Conservation (phyloP, 2,797 vertebrate species). For the Lateolabrax maculatus region DNA sequence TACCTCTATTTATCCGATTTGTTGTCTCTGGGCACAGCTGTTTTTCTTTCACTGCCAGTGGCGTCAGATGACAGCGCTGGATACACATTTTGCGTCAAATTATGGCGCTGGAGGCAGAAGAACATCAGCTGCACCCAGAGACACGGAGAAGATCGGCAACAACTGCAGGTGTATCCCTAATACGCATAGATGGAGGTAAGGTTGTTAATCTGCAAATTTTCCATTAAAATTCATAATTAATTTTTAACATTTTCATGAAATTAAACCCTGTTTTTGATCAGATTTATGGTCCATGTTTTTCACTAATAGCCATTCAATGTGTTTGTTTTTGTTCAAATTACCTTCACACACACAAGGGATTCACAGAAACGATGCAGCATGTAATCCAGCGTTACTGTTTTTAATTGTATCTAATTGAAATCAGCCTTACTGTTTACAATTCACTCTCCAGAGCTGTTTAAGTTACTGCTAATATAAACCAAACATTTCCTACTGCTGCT, state of each 20-base stretch:
- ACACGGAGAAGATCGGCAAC: too few species aligned
- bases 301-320: neutral
- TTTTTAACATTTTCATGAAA: neutral
- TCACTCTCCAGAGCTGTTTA: neutral
- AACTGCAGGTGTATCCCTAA: too few species aligned
- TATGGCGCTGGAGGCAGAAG: too few species aligned
- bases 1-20: too few species aligned
- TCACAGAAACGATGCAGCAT: neutral
- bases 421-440: neutral
- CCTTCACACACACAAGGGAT: neutral
- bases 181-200: too few species aligned
- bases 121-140: too few species aligned
- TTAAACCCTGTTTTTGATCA: neutral
- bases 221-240: too few species aligned
- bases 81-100: too few species aligned
- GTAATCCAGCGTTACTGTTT: neutral
- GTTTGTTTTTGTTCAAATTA: neutral
- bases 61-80: too few species aligned
- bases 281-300: neutral
- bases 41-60: too few species aligned
- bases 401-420: neutral
- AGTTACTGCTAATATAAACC: conserved; percentile 8
- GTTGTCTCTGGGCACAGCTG: too few species aligned
- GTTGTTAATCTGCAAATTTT: too few species aligned
- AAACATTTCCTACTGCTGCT: neutral